Evolutionary conservation across 2,797 vertebrate genomes (phyloP).

Genomic region (Sebastes cheni): DNA sequence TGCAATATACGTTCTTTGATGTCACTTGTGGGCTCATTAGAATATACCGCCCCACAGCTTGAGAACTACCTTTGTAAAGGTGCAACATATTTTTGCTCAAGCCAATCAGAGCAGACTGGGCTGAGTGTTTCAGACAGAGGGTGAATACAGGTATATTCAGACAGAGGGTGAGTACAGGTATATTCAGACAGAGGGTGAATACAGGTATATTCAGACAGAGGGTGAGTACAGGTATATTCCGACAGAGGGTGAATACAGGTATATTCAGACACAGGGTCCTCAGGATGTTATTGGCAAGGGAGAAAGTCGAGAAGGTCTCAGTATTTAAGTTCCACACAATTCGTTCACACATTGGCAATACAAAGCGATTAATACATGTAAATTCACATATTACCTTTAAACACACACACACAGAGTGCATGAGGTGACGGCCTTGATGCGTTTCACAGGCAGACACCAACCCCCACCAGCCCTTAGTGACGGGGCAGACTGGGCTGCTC

Average conservation of each 20-base stretch:
- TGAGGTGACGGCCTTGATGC: slow-evolving; percentile 45
- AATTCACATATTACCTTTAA: neutral
- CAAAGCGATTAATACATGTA: neutral
- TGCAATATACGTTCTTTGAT: neutral
- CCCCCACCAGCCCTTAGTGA: slow-evolving; percentile 31
- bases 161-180: too few relatives aligned
- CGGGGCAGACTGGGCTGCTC: slow-evolving; percentile 49
- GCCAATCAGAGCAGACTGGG: too few relatives aligned
- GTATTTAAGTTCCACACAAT: neutral
- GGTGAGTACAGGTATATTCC: too few relatives aligned
- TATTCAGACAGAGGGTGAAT: too few relatives aligned
- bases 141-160: too few relatives aligned
- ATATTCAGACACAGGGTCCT: neutral
- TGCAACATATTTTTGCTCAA: too few relatives aligned
- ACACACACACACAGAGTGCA: neutral
- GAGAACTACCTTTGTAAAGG: too few relatives aligned
- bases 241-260: too few relatives aligned
- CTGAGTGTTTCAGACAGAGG: too few relatives aligned
- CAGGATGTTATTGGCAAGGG: neutral
- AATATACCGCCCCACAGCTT: too few relatives aligned
- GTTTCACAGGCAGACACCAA: slow-evolving; percentile 47
- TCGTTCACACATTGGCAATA: neutral
- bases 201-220: too few relatives aligned
- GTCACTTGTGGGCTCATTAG: neutral
- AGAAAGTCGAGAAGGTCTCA: neutral